Conservation (phyloP, 1,140 invertebrate genomes). For the Eulimnadia texana region DNA sequence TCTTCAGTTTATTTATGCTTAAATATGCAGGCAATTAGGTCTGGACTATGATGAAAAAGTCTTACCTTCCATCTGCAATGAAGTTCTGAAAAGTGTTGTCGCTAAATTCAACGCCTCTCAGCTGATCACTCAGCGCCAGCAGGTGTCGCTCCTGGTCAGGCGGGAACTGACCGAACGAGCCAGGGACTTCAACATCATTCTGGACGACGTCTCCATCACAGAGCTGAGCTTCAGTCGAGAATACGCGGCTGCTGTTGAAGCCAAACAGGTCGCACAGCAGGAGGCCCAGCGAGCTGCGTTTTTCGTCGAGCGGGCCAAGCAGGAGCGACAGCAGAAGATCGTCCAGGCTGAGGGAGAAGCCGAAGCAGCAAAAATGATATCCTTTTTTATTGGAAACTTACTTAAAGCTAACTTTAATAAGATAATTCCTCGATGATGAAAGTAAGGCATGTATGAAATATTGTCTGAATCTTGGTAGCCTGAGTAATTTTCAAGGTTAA, state of each 20-base stretch:
- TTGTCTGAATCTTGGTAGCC: slow-evolving; percentile 13
- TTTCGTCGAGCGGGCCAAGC: slow-evolving; percentile 91
- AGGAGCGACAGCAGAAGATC: slow-evolving; percentile 98
- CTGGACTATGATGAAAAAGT: slow-evolving; percentile 77
- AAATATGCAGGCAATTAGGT: slow-evolving; percentile 42
- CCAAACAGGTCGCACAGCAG: slow-evolving; percentile 98
- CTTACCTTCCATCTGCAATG: slow-evolving; percentile 97
- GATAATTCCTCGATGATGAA: slow-evolving; percentile 1
- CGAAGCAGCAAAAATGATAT: slow-evolving; percentile 92
- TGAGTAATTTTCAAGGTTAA: background rate
- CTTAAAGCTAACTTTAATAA: background rate
- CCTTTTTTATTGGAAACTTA: slow-evolving; percentile 40
- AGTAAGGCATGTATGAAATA: background rate
- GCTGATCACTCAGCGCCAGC: slow-evolving; percentile 93
- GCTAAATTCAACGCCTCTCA: slow-evolving; percentile 99
- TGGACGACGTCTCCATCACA: slow-evolving; percentile 99
- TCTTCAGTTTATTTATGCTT: background rate
- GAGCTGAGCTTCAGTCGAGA: slow-evolving; percentile 98
- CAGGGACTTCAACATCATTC: slow-evolving; percentile 95
- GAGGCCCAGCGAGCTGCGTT: slow-evolving; percentile 98
- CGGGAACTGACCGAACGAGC: slow-evolving; percentile 89
- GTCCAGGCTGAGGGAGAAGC: slow-evolving; percentile 99
- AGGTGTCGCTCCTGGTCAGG: slow-evolving; percentile 83
- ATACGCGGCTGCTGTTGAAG: slow-evolving; percentile 98
- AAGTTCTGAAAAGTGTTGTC: slow-evolving; percentile 96